Evolutionary conservation across 2,113 vertebrate genomes (phyloP).

Genomic region (Reinhardtius hippoglossoides): DNA sequence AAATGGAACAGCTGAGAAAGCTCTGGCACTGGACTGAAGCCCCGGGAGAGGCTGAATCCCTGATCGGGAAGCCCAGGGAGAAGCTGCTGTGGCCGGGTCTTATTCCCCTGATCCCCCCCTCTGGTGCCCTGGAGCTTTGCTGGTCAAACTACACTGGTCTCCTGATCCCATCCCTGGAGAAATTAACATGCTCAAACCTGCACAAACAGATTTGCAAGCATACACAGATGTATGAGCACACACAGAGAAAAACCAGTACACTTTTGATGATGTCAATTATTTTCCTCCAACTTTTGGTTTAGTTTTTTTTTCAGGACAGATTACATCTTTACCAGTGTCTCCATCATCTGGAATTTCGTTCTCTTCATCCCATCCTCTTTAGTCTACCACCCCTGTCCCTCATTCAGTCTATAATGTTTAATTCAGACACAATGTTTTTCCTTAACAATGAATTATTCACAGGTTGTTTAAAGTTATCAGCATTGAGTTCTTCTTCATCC

Average conservation of each 20-base stretch:
- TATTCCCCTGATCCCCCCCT: slow-evolving; percentile 47
- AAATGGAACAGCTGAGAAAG: not conserved
- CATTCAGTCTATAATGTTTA: slow-evolving; percentile 59
- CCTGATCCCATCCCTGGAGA: slow-evolving; percentile 57
- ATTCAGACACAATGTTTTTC: slow-evolving; percentile 66
- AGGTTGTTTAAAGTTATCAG: slow-evolving; percentile 39
- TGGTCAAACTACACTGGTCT: slow-evolving; percentile 70
- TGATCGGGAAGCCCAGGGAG: slow-evolving; percentile 54
- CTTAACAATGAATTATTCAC: slow-evolving; percentile 69
- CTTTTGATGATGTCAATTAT: not conserved
- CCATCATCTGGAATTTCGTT: not conserved
- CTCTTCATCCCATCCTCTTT: not conserved
- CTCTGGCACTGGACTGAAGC: slow-evolving; percentile 40
- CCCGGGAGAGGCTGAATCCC: slow-evolving; percentile 46
- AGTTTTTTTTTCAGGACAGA: not conserved
- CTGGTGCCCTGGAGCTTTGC: slow-evolving; percentile 54
- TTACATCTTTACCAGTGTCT: not conserved
- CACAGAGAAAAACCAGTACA: slow-evolving; percentile 17
- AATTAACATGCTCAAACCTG: slow-evolving; percentile 41
- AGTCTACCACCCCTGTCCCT: not conserved
- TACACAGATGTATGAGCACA: slow-evolving; percentile 2
- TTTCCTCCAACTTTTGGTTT: not conserved
- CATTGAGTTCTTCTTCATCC: not conserved
- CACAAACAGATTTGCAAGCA: slow-evolving; percentile 3
- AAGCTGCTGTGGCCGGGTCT: slow-evolving; percentile 61